Conservation (phyloP, 2,113 vertebrate species). For the Oreocharis arfaki region DNA sequence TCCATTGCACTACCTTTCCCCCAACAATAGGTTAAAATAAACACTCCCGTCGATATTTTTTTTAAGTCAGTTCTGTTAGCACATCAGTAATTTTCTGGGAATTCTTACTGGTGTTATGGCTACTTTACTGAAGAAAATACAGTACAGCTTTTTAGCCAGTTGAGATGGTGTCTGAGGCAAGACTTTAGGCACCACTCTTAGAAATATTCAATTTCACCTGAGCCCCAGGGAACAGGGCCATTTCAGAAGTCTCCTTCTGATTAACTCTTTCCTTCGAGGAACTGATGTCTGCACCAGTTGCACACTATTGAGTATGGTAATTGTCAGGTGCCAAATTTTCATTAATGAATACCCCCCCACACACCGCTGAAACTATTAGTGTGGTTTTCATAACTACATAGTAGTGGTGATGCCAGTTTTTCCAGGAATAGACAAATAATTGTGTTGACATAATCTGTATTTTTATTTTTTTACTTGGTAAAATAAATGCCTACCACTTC, state of each 20-base stretch:
- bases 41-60: rapidly evolving
- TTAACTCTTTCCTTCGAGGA: neutral
- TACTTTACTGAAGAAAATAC: neutral
- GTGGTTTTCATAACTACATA: neutral
- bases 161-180: neutral
- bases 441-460: neutral
- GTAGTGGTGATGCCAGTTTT: neutral
- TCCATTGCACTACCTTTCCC: neutral
- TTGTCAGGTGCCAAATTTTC: neutral
- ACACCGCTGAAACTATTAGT: neutral
- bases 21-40: neutral
- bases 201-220: neutral
- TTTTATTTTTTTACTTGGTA: neutral
- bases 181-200: neutral
- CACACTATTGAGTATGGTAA: neutral
- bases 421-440: neutral
- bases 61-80: neutral
- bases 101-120: neutral
- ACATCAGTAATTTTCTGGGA: neutral
- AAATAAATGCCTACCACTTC: neutral
- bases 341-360: neutral
- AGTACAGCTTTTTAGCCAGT: neutral
- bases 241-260: neutral
- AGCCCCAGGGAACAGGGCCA: neutral
- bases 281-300: neutral